phyloP scores from a whole-genome alignment of 2,113 vertebrate genomes.

The Pungitius pungitius region DNA sequence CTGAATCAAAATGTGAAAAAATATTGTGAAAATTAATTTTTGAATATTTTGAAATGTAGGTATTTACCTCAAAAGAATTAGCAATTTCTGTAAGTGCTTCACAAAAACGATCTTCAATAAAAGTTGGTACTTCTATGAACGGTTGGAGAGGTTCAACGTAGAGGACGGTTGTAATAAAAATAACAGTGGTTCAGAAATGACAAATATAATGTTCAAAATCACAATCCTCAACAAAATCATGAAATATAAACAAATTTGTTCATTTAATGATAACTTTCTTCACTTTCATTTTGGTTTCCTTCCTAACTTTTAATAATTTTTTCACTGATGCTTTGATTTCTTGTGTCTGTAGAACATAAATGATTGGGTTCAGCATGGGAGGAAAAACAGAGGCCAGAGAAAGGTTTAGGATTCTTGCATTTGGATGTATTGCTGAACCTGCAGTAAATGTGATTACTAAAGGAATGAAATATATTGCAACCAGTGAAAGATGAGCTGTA shows the following conservation, averaged over 20 bases:
- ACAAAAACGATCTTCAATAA: not conserved
- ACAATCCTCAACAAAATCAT: not conserved
- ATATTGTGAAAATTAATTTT: not conserved
- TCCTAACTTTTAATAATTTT: slow-evolving; percentile 8
- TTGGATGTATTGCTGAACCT: slow-evolving; percentile 42
- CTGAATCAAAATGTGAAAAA: not conserved
- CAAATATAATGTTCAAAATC: not conserved
- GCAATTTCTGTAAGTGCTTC: not conserved
- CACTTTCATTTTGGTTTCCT: not conserved
- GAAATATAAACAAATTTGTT: not conserved
- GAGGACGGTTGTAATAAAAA: not conserved
- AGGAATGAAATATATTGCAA: slow-evolving; percentile 56
- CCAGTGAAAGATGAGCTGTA: slow-evolving; percentile 58
- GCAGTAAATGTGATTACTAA: slow-evolving; percentile 44
- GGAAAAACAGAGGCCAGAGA: slow-evolving; percentile 66
- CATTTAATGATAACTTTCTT: not conserved
- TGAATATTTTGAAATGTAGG: not conserved
- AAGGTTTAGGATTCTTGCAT: slow-evolving; percentile 71
- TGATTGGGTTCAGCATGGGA: slow-evolving; percentile 70
- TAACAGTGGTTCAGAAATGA: not conserved
- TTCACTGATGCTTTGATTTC: slow-evolving; percentile 66
- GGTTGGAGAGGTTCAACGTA: not conserved
- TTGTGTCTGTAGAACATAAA: slow-evolving; percentile 70
- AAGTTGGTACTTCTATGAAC: not conserved
- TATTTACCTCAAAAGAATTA: not conserved